Conservation (phyloP, 2,888 invertebrate species). For the Macrosoma leucophasiata region DNA sequence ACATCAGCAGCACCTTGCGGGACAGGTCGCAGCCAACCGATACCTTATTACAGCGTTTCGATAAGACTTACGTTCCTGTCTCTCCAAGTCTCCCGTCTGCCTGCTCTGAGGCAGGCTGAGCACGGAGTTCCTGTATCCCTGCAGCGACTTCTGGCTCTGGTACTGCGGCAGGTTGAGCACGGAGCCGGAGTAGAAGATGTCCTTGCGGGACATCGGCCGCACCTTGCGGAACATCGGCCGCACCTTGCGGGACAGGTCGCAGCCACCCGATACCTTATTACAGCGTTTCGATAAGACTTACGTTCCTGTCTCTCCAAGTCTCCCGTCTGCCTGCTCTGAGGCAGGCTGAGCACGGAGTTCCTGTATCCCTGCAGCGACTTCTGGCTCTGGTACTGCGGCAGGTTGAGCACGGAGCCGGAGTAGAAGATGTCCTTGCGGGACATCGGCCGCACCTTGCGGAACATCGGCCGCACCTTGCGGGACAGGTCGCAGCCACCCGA, state of each 20-base stretch:
- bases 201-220: constrained; percentile 94
- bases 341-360: constrained; percentile 92
- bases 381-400: constrained; percentile 95
- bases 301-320: constrained; percentile 81
- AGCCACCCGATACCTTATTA: constrained; percentile 50
- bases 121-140: constrained; percentile 93
- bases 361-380: constrained; percentile 93
- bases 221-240: too few relatives aligned
- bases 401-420: constrained; percentile 94
- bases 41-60: not conserved
- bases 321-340: constrained; percentile 79
- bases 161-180: constrained; percentile 95
- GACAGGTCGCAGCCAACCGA: too few relatives aligned
- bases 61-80: constrained; percentile 78
- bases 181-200: constrained; percentile 98
- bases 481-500: too few relatives aligned
- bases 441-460: constrained; percentile 89
- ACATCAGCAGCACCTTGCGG: too few relatives aligned
- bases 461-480: constrained; percentile 69
- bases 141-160: constrained; percentile 92
- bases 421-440: constrained; percentile 98
- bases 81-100: constrained; percentile 78
- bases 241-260: constrained; percentile 61
- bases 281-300: constrained; percentile 50
- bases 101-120: constrained; percentile 86